phyloP scores from a whole-genome alignment of 2,888 invertebrate genomes.

The Drosophila hamatofila region DNA sequence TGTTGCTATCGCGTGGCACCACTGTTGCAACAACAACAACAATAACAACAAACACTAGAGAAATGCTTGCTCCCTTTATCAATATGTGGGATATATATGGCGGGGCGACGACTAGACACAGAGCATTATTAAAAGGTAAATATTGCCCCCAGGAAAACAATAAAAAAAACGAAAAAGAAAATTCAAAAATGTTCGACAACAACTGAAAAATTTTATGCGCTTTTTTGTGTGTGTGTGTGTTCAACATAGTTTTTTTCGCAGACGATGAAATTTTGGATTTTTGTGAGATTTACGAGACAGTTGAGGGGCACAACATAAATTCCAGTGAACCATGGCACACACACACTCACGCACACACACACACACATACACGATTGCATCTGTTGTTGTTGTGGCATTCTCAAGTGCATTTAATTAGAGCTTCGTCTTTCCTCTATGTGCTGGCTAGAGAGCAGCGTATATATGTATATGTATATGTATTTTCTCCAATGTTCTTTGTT shows the following conservation, averaged over 20 bases:
- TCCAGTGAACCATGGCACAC: slow-evolving; percentile 58
- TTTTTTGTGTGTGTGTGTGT: slow-evolving; percentile 42
- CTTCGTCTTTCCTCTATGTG: slow-evolving; percentile 53
- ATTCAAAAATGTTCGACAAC: slow-evolving; percentile 70
- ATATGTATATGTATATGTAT: slow-evolving; percentile 19
- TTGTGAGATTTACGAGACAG: slow-evolving; percentile 76
- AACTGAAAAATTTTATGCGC: slow-evolving; percentile 69
- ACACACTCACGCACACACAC: slow-evolving; percentile 11
- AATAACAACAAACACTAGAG: neutral
- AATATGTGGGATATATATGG: slow-evolving; percentile 25
- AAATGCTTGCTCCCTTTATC: slow-evolving; percentile 13
- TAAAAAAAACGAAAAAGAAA: slow-evolving; percentile 36
- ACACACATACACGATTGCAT: slow-evolving; percentile 17
- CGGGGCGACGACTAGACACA: slow-evolving; percentile 61
- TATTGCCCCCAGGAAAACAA: slow-evolving; percentile 69
- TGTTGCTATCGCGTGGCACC: slow-evolving; percentile 56
- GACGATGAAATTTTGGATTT: slow-evolving; percentile 50
- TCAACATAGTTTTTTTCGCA: slow-evolving; percentile 42
- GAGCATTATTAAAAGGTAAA: slow-evolving; percentile 77
- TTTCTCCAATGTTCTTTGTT: slow-evolving; percentile 58
- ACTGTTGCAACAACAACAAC: slow-evolving; percentile 28
- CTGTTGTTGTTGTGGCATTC: slow-evolving; percentile 58
- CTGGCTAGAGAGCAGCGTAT: slow-evolving; percentile 33
- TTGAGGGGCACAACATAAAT: slow-evolving; percentile 72
- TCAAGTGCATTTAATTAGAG: slow-evolving; percentile 79